These are phyloP conservation scores for Sebastiscus tertius DNA, from an alignment of 2,797 vertebrate species.

Conservation along the genomic window DNA sequence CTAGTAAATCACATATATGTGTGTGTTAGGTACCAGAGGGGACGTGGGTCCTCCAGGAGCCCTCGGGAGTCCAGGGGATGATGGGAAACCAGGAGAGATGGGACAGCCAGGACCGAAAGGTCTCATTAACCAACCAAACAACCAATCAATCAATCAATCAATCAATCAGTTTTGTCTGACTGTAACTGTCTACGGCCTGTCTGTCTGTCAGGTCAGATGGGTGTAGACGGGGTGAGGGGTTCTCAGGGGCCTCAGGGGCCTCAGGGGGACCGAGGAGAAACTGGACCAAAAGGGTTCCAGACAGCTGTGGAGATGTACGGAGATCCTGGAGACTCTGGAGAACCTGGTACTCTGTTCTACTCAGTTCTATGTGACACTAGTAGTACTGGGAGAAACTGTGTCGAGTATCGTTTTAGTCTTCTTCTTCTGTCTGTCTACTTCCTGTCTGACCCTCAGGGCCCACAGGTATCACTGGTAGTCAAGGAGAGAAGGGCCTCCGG, in stretches of 20 bases:
- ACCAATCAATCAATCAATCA: background rate
- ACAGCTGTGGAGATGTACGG: slow-evolving; percentile 42
- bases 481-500: slow-evolving; percentile 63
- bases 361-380: background rate
- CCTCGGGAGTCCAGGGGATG: slow-evolving; percentile 55
- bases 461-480: slow-evolving; percentile 53
- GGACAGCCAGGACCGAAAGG: slow-evolving; percentile 75
- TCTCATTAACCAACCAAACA: slow-evolving; percentile 20
- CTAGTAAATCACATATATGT: background rate
- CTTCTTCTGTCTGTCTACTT: background rate
- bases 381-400: background rate
- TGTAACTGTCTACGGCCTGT: background rate
- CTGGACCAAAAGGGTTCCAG: slow-evolving; percentile 64
- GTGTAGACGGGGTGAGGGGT: slow-evolving; percentile 52
- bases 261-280: slow-evolving; percentile 66
- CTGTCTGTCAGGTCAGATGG: slow-evolving; percentile 50
- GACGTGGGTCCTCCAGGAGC: slow-evolving; percentile 51
- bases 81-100: slow-evolving; percentile 60
- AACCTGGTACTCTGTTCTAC: slow-evolving; percentile 33
- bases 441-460: slow-evolving; percentile 53
- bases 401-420: background rate
- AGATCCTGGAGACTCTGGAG: slow-evolving; percentile 64
- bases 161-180: background rate
- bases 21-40: slow-evolving; percentile 61
- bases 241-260: slow-evolving; percentile 52